Evolutionary conservation across 2,888 invertebrate species (phyloP).

Genomic region (Brachypalpus laphriformis): DNA sequence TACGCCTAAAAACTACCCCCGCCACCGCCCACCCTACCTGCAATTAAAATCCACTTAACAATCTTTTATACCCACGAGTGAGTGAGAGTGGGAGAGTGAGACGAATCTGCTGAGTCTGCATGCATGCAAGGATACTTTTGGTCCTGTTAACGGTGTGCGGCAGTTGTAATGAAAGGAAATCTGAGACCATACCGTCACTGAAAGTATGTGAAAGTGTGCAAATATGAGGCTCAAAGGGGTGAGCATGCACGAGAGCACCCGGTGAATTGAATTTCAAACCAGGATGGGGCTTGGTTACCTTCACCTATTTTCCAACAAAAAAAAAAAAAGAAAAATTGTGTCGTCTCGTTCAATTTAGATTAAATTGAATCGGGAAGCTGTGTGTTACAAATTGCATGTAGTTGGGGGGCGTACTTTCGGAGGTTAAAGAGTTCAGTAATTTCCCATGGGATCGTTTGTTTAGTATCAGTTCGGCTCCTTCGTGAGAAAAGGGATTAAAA

Average conservation of each 20-base stretch:
- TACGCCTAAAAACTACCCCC: slow-evolving; percentile 43
- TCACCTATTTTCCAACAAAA: slow-evolving; percentile 10
- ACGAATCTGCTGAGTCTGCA: slow-evolving; percentile 50
- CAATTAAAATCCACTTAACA: slow-evolving; percentile 69
- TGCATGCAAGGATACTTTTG: slow-evolving; percentile 33
- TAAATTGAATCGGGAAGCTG: slow-evolving; percentile 60
- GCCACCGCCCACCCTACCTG: slow-evolving; percentile 27
- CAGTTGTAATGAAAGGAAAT: slow-evolving; percentile 50
- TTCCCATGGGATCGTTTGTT: slow-evolving; percentile 70
- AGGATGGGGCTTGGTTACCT: background rate
- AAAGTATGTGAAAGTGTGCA: slow-evolving; percentile 4
- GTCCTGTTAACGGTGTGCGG: slow-evolving; percentile 1
- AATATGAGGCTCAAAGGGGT: slow-evolving; percentile 18
- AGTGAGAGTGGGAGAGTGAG: background rate
- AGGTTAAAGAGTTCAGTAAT: slow-evolving; percentile 60
- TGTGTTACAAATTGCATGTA: slow-evolving; percentile 53
- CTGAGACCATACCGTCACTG: slow-evolving; percentile 11
- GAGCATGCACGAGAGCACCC: background rate
- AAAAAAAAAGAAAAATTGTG: background rate
- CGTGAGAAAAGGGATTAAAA: slow-evolving; percentile 63
- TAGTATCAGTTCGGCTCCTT: slow-evolving; percentile 29
- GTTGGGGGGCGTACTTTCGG: slow-evolving; percentile 26
- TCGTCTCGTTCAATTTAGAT: slow-evolving; percentile 55
- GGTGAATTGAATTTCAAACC: slow-evolving; percentile 51
- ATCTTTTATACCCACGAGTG: slow-evolving; percentile 26